Base-by-base conservation (phyloP, 1,140 invertebrate genomes). In the Drosophila kikkawai region DNA sequence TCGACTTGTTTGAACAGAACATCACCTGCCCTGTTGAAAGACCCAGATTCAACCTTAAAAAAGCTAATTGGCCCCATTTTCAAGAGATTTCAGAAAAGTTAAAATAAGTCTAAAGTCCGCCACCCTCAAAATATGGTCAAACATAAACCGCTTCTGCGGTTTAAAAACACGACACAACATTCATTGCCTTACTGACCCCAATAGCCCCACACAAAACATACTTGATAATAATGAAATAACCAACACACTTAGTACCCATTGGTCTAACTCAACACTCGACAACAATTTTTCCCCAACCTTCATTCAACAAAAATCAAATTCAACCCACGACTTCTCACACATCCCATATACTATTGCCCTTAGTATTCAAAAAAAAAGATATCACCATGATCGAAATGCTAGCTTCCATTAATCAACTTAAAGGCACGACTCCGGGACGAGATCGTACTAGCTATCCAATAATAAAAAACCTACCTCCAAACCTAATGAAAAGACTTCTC, bases 141-240 rank as follows among this genome's bases (percentile, higher is more conserved):
- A 68, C 36, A 75, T 74, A 44, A 63, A 58, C 26, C 37, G 36
- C 1, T 64, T 79, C 26, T 68, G 70, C 13, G 76, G 70, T 37
- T 32, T 55, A 7, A 68, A 74, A 39, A 51, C 41, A 8, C 50
- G 50, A 26, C 48, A 61, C 37, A 7, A 47, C n/a, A 78, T 63
- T 13, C 57, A 74, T 29, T 67, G 47, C 53, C 36, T 69, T 39
- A 51, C 44, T 26, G n/a, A 42, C 34, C 41, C 57, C 26, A 73
- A 48, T 19, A 39, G 61, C 41, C 17, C 13, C 12, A 26, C 57
- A 15, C 57, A 67, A 58, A 67, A 58, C 41, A 65, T 65, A 36
- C 50, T 48, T 39, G 19, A 57, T 29, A 56, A 57, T 36, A 42
- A n/a, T n/a, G 37, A 68, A 68, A 51, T 68, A 26, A 12, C 55